Base-by-base conservation (phyloP, 1,140 invertebrate species). In the Reticulitermes speratus region DNA sequence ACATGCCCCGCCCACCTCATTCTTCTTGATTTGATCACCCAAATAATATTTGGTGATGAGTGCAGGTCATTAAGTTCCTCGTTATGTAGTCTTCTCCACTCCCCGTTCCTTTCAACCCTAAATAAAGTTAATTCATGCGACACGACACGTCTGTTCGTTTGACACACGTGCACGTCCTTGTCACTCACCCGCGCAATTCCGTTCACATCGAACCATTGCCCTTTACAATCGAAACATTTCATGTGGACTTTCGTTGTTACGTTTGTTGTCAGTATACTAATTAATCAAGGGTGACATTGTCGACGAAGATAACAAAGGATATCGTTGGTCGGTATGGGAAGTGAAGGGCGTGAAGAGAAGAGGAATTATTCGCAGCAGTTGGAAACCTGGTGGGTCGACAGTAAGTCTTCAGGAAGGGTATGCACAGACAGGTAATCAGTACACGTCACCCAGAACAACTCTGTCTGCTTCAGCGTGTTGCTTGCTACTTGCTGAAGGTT, bases 191-290 rank as follows among this genome's bases (percentile, higher is more conserved):
- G 1, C 52, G 52, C 19, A 16, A 16, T 55, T 55, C 19, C 16
- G 19, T 55, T 48, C 45, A 48, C 9, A 21, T 12, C 19, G 14
- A 21, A 25, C n/a, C 25, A 8, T 1, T 75, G 25, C n/a, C 65
- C 65, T 30, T 30, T 75, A 30, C n/a, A 75, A 75, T 30, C 65
- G n/a, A 75, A 75, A 75, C 65, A 75, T 75, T 75, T 75, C 65
- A 14, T 6, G n/a, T 75, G 65, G 9, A n/a, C 3, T 30, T 75
- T 30, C n/a, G 14, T 25, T 75, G n/a, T 25, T 75, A 30, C n/a
- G 16, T 75, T 75, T 75, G 65, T 75, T 75, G 65, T 75, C 25
- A 75, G n/a, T 30, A 75, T 16, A 75, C 65, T 30, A 75, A 75
- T 75, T 75, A 75, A 75, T 75, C 65, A 75, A 30, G 25, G n/a